Evolutionary conservation across 2,888 invertebrate genomes (phyloP), one percentile per base, ranked within the genome.

Genomic region (Girardia tigrina): DNA sequence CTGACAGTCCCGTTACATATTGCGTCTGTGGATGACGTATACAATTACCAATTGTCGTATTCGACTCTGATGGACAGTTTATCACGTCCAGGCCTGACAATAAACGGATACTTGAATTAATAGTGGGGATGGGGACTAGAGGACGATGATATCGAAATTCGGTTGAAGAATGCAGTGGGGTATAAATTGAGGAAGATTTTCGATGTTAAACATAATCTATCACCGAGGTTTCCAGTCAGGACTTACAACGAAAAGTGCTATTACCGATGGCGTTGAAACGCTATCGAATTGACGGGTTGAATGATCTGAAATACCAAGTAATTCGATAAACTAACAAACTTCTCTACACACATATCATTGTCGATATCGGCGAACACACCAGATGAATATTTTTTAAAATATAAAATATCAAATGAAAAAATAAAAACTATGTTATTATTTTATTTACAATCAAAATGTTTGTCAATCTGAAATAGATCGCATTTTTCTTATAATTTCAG

Each of bases 111-210:
- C 27, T 75, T 73, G 14, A 75, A 75, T 75, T 72, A 71, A 20
- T 75, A 75, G 27, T 75, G 75, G 75, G 75, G 75, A n/a, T 75
- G 75, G 75, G 75, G 77, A 12, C 26, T 75, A 1, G 75, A 75
- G 29, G 75, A 75, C 27, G 75, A 75, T 36, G 75, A 75, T 20
- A 75, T 75, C 73, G 75, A 75, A 23, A 2, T 75, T 23, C 28
- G 75, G 4, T 23, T 75, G 29, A 76, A 75, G 75, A 75, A 28
- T 1, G 29, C 70, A 70, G n/a, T 76, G 6, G 28, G 72, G 1
- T 75, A 75, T 28, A 28, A 27, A 14, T 26, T 72, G 8, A 23
- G 27, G 14, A 14, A 26, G 74, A 73, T 26, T 4, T 29, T n/a
- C 14, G 26, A 27, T 26, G 6, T 75, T 26, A 27, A 71, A 28